A percentile compares a stretch with the other conserved stretches of the same genome.
phyloP scores from a whole-genome alignment of 2,113 vertebrate species.

The Atractosteus spatula region DNA sequence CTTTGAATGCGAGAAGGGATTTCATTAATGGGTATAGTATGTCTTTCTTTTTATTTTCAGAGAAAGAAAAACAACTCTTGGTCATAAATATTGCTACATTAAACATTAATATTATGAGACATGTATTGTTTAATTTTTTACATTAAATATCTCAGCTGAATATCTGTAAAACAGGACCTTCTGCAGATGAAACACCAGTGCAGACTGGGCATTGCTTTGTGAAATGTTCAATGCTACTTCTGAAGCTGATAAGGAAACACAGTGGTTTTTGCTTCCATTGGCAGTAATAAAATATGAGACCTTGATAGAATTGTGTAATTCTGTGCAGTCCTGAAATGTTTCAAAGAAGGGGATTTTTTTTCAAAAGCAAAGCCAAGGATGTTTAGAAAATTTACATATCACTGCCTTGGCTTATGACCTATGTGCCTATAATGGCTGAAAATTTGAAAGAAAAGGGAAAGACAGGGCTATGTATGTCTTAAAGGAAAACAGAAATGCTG shows the following conservation, averaged over 20 bases:
- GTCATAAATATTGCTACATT: too few relatives aligned
- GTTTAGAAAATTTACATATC: conserved; percentile 8
- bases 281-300: background rate
- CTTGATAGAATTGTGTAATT: background rate
- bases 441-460: background rate
- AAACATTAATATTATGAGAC: too few relatives aligned
- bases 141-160: too few relatives aligned
- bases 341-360: background rate
- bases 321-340: background rate
- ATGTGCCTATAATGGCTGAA: background rate
- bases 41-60: too few relatives aligned
- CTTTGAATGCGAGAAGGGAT: too few relatives aligned
- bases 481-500: background rate
- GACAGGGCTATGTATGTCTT: background rate
- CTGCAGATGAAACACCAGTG: background rate
- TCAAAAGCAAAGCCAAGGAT: background rate
- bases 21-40: too few relatives aligned
- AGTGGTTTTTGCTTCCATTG: background rate
- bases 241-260: background rate
- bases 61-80: too few relatives aligned
- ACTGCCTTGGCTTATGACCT: background rate
- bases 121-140: too few relatives aligned
- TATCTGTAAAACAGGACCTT: background rate
- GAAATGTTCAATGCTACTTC: background rate
- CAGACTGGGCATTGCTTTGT: background rate